phyloP scores from a whole-genome alignment of 2,888 invertebrate species.

The Mantis religiosa region DNA sequence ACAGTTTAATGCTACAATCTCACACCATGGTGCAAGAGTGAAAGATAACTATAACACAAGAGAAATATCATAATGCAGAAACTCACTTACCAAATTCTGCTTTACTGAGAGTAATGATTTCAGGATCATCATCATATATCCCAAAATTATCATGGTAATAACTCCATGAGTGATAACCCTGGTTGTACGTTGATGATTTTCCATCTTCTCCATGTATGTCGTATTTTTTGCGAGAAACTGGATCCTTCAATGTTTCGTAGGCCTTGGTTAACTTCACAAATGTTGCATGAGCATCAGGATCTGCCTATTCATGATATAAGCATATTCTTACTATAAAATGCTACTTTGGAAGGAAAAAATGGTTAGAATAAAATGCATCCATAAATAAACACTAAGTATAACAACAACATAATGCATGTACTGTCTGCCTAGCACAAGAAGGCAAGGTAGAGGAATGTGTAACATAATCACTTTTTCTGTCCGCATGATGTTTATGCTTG shows the following conservation, averaged over 20 bases:
- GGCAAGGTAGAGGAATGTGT: too few species aligned
- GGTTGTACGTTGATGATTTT: constrained; percentile 54
- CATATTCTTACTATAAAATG: too few species aligned
- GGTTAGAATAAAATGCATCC: too few species aligned
- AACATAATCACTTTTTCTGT: too few species aligned
- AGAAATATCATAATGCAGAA: not conserved
- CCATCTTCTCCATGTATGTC: constrained; percentile 74
- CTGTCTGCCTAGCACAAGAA: too few species aligned
- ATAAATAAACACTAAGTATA: too few species aligned
- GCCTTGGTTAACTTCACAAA: constrained; percentile 78
- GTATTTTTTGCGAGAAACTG: constrained; percentile 71
- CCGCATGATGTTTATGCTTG: too few species aligned
- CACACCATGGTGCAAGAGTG: too few species aligned
- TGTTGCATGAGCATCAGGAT: constrained; percentile 66
- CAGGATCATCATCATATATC: constrained; percentile 79
- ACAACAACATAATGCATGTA: too few species aligned
- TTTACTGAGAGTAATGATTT: constrained; percentile 71
- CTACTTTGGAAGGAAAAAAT: too few species aligned
- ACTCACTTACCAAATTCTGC: constrained; percentile 66
- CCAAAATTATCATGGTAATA: constrained; percentile 79
- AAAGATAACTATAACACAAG: too few species aligned
- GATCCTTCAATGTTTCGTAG: constrained; percentile 83
- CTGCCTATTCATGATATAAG: constrained; percentile 53
- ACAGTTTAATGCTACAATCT: too few species aligned
- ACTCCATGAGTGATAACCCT: constrained; percentile 72